These are phyloP conservation scores for Kryphioiulus occultus DNA, from an alignment of 2,888 invertebrate genomes.

Conservation along the genomic window DNA sequence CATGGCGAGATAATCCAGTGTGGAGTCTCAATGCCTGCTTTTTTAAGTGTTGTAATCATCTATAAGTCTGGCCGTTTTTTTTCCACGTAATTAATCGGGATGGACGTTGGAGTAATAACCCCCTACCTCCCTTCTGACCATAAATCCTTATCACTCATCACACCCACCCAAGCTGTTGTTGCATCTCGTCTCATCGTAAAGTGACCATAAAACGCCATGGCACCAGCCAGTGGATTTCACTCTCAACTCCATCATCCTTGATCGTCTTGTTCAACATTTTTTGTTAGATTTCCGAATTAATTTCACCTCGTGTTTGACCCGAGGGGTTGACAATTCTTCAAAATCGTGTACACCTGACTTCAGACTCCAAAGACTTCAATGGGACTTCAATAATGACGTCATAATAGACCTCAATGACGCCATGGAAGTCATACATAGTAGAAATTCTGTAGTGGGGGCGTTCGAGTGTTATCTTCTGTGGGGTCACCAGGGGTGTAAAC, in stretches of 20 bases:
- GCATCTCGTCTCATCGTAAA: neutral
- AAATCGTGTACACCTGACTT: too few relatives aligned
- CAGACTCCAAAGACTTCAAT: too few relatives aligned
- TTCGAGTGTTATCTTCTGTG: too few relatives aligned
- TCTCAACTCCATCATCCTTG: neutral
- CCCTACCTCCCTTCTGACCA: neutral
- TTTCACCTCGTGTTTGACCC: too few relatives aligned
- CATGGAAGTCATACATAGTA: too few relatives aligned
- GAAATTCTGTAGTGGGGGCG: too few relatives aligned
- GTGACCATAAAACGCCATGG: neutral
- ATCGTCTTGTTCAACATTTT: neutral
- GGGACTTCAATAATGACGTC: too few relatives aligned
- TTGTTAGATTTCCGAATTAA: too few relatives aligned
- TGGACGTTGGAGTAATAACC: neutral
- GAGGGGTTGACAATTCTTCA: too few relatives aligned
- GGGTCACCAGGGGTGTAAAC: too few relatives aligned
- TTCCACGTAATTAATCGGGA: constrained; percentile 17
- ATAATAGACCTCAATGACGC: too few relatives aligned
- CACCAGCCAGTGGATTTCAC: neutral
- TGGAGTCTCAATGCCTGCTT: neutral
- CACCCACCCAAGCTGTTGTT: constrained; percentile 20
- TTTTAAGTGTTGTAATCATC: constrained; percentile 22
- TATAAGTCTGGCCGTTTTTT: neutral
- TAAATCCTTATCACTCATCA: neutral
- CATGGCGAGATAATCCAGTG: neutral